Conservation (phyloP, 1,140 invertebrate species). For the Euura saliciscinereae region DNA sequence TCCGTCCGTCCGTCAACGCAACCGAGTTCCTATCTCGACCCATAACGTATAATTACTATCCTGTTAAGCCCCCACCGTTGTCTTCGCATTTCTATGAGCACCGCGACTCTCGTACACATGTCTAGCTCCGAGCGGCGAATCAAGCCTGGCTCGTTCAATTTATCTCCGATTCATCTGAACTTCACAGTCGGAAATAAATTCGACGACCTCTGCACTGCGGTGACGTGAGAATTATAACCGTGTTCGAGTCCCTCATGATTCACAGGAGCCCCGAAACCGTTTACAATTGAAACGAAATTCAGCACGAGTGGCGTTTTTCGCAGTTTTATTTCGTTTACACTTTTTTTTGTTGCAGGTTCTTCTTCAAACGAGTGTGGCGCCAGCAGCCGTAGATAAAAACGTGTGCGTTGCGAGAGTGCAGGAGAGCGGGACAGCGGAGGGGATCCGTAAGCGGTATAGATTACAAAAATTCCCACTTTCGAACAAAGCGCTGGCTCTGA, state of each 20-base stretch:
- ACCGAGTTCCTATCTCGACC: not conserved
- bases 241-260: too few species aligned
- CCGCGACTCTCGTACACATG: not conserved
- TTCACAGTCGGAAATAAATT: not conserved
- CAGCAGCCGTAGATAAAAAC: too few species aligned
- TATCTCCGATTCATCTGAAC: too few species aligned
- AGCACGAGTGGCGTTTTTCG: too few species aligned
- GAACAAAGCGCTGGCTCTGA: conserved; percentile 34
- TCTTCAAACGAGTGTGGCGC: too few species aligned
- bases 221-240: too few species aligned
- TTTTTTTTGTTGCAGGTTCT: too few species aligned
- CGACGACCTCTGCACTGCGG: too few species aligned
- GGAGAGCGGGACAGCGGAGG: not conserved
- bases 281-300: too few species aligned
- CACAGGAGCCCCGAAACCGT: too few species aligned
- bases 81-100: not conserved
- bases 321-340: too few species aligned
- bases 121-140: not conserved
- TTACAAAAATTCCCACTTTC: conserved; percentile 42
- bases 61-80: not conserved
- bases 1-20: not conserved
- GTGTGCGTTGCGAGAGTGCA: not conserved
- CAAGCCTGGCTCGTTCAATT: too few species aligned
- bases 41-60: not conserved
- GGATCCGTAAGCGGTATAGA: conserved; percentile 26